These are phyloP conservation scores for Platichthys stellatus DNA, from an alignment of 2,113 vertebrate genomes.

Conservation along the genomic window DNA sequence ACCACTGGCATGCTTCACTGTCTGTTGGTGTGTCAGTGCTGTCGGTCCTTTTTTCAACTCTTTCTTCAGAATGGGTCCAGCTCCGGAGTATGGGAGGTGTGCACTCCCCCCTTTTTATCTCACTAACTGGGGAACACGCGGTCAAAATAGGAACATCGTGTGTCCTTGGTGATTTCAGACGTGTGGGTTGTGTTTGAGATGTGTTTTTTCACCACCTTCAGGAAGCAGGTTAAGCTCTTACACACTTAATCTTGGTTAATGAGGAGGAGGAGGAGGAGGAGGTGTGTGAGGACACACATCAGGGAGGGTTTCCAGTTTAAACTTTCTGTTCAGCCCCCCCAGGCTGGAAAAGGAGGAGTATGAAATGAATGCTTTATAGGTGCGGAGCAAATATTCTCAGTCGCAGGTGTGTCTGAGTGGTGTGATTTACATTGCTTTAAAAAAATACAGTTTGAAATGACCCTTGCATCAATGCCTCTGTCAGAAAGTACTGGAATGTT, in stretches of 20 bases:
- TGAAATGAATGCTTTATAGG: too few species aligned
- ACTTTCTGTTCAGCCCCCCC: too few species aligned
- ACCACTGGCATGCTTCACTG: conserved; percentile 34
- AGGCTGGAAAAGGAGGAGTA: too few species aligned
- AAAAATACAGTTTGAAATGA: too few species aligned
- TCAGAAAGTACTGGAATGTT: neutral
- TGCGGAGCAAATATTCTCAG: too few species aligned
- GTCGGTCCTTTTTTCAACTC: conserved; percentile 9
- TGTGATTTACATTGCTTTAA: neutral
- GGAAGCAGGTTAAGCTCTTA: neutral
- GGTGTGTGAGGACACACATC: too few species aligned
- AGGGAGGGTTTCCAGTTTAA: too few species aligned
- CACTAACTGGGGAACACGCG: conserved; percentile 22
- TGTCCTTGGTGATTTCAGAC: conserved; percentile 70
- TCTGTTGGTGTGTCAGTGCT: conserved; percentile 12
- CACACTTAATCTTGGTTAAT: too few species aligned
- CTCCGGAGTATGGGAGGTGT: conserved; percentile 44
- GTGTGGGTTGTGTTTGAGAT: conserved; percentile 10
- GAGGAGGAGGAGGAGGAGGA: too few species aligned
- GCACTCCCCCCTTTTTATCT: conserved; percentile 52
- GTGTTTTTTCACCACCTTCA: neutral
- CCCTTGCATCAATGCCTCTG: too few species aligned
- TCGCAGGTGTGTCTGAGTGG: too few species aligned
- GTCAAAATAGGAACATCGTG: conserved; percentile 52
- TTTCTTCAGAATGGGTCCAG: conserved; percentile 52